phyloP scores from a whole-genome alignment of 2,888 invertebrate genomes.

The Drosophila mimetica region DNA sequence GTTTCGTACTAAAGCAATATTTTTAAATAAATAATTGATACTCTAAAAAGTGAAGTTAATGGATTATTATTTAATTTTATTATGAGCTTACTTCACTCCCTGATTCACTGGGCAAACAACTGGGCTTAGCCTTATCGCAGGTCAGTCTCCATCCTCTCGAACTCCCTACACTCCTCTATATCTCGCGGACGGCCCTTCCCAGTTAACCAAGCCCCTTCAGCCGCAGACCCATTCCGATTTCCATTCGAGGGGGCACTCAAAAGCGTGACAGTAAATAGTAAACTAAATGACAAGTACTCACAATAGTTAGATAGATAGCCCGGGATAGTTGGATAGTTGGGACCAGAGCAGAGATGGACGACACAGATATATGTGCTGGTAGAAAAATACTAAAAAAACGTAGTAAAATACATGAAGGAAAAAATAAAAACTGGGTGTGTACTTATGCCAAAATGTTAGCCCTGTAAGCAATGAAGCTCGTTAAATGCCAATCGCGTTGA shows the following conservation, averaged over 20 bases:
- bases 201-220: constrained; percentile 43
- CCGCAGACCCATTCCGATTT: constrained; percentile 39
- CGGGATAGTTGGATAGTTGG: constrained; percentile 53
- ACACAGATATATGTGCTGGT: constrained; percentile 44
- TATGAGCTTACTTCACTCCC: not conserved
- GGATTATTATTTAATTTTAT: not conserved
- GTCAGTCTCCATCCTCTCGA: not conserved
- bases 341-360: constrained; percentile 42
- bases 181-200: constrained; percentile 34
- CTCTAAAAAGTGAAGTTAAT: too few species aligned
- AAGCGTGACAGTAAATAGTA: constrained; percentile 80
- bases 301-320: constrained; percentile 63
- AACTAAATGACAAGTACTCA: constrained; percentile 77
- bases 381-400: constrained; percentile 36
- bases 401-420: constrained; percentile 13
- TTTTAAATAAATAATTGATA: too few species aligned
- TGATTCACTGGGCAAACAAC: constrained; percentile 10
- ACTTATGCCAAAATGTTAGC: constrained; percentile 74
- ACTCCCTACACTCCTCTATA: constrained; percentile 4
- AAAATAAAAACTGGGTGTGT: constrained; percentile 65
- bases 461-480: constrained; percentile 66
- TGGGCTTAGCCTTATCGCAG: constrained; percentile 17
- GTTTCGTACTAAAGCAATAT: too few species aligned
- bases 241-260: constrained; percentile 47
- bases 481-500: constrained; percentile 76